These are phyloP conservation scores for Pegoplata infirma DNA, from an alignment of 2,888 invertebrate species.

Conservation along the genomic window DNA sequence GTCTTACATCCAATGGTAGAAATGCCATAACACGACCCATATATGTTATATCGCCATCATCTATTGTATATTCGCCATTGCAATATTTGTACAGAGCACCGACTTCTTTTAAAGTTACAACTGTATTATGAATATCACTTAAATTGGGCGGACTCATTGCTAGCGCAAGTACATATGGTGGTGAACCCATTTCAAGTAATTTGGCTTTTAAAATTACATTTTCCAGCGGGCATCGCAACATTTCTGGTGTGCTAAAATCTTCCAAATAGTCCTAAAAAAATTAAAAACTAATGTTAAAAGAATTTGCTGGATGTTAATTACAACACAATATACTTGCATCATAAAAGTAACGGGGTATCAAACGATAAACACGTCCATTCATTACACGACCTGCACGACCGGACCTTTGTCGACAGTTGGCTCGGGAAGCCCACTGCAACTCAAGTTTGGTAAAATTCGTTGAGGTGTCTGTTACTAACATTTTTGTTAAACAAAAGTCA, in stretches of 20 bases:
- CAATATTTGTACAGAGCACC: conserved; percentile 86
- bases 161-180: conserved; percentile 86
- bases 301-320: no score
- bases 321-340: conserved; percentile 79
- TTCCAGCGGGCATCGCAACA: conserved; percentile 89
- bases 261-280: conserved; percentile 78
- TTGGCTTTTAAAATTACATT: conserved; percentile 90
- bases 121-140: conserved; percentile 87
- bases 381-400: conserved; percentile 94
- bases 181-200: conserved; percentile 89
- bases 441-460: conserved; percentile 85
- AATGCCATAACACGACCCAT: conserved; percentile 90
- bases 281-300: neutral
- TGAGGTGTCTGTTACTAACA: conserved; percentile 84
- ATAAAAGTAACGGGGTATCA: conserved; percentile 85
- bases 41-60: conserved; percentile 94
- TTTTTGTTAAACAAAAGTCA: conserved; percentile 95
- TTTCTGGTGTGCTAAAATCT: conserved; percentile 85
- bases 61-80: conserved; percentile 79
- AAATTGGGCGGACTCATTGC: conserved; percentile 94
- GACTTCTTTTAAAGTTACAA: conserved; percentile 89
- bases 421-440: conserved; percentile 92
- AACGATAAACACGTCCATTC: conserved; percentile 90
- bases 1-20: conserved; percentile 89
- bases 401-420: conserved; percentile 92